phyloP scores from a whole-genome alignment of 2,888 invertebrate genomes.

The Oeneis ivallda region DNA sequence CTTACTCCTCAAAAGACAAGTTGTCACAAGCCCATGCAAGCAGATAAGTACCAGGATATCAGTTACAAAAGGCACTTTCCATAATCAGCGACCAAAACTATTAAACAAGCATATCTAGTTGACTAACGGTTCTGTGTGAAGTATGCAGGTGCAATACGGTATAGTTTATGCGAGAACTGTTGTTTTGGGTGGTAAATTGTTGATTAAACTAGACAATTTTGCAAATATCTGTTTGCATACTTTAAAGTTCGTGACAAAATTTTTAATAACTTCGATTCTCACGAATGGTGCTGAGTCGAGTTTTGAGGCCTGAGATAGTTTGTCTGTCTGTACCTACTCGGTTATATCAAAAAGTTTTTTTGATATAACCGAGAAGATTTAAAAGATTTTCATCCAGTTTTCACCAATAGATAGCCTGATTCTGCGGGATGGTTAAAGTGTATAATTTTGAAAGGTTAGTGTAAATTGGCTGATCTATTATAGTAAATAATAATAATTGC shows the following conservation, averaged over 20 bases:
- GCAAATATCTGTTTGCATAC: neutral
- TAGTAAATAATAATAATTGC: too few species aligned
- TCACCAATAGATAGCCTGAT: too few species aligned
- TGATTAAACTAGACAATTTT: slow-evolving; percentile 3
- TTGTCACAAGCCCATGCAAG: neutral
- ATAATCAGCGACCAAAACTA: neutral
- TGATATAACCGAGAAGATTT: too few species aligned
- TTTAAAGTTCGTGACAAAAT: neutral
- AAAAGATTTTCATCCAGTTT: too few species aligned
- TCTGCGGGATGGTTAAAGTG: too few species aligned
- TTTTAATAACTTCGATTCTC: too few species aligned
- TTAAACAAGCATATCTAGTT: slow-evolving; percentile 8
- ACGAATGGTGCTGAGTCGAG: too few species aligned
- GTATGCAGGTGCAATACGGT: slow-evolving; percentile 26
- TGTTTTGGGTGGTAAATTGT: slow-evolving; percentile 12
- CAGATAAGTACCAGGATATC: neutral
- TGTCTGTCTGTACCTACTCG: too few species aligned
- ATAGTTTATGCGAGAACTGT: slow-evolving; percentile 18
- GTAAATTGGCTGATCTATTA: too few species aligned
- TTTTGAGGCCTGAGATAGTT: too few species aligned
- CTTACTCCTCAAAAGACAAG: neutral
- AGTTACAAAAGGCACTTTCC: neutral
- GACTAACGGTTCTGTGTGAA: neutral
- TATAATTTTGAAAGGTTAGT: too few species aligned
- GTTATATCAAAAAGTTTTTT: too few species aligned